Evolutionary conservation across 2,797 vertebrate species (phyloP), one percentile per base, ranked within the genome.

Genomic region (Tachyglossus aculeatus): DNA sequence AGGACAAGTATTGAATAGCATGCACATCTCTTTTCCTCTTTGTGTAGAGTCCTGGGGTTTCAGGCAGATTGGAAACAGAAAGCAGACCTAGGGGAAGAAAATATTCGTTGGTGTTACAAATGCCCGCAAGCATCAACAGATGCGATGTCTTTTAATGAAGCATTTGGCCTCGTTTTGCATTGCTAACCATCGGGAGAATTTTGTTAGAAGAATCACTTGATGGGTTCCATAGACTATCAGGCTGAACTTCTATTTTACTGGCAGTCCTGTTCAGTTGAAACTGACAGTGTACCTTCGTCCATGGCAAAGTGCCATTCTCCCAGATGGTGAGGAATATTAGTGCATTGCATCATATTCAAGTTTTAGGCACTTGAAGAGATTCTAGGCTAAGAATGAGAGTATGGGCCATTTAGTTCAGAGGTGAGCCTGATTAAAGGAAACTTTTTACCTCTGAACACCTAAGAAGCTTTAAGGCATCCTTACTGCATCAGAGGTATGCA

Each of bases 241-340:
- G 89, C 77, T 83, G 80, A 81, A 86, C 79, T 59, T 85, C 59
- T 78, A 71, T 79, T 77, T 77, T 83, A 86, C 72, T 89, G 89
- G 81, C 68, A 84, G 70, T 76, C 68, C 65, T 1, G 1, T 45
- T 60, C 78, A 83, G 12, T 56, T 71, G 81, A 78, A 78, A 59
- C 21, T 73, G 77, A 64, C 0, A 0, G 70, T 62, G 57, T 62
- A 84, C 79, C 67, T 87, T 86, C 77, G 48, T 33, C 32, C 27
- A 47, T 89, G 90, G 91, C 89, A 73, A 14, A 10, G 53, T 70
- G 89, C 90, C 87, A 69, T 16, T 38, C 57, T 87, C 77, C 66
- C 90, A 92, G 90, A 92, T 90, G 92, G 90, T 69, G 71, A 39
- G 58, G 78, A 86, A 85, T 87, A 56, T 78, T 92, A 90, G 81